These are phyloP conservation scores for Alauda arvensis DNA, from an alignment of 2,797 vertebrate species.

Conservation along the genomic window DNA sequence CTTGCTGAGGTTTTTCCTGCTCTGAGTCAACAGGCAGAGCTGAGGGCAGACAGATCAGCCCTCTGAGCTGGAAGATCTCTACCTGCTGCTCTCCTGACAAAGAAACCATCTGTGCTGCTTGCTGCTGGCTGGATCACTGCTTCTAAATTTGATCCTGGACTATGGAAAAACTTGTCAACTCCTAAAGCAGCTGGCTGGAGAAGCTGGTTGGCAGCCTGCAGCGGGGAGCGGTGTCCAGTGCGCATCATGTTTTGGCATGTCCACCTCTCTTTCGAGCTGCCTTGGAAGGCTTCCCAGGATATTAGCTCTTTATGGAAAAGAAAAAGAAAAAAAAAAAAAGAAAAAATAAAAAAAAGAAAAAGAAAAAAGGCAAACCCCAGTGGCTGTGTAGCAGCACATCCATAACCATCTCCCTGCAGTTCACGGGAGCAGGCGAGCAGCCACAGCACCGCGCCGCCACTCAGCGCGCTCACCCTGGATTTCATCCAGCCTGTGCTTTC, in stretches of 20 bases:
- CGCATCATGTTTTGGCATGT: conserved; percentile 19
- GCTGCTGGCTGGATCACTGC: not conserved
- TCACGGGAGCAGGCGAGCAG: not conserved
- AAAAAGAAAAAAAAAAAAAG: not conserved
- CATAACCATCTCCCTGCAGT: not conserved
- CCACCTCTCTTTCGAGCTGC: not conserved
- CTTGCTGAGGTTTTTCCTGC: not conserved
- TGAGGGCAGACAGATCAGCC: not conserved
- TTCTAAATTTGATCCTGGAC: not conserved
- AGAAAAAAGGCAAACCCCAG: not conserved
- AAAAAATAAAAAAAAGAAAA: too few species aligned
- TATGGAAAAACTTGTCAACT: conserved; percentile 8
- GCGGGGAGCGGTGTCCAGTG: not conserved
- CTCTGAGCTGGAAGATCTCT: not conserved
- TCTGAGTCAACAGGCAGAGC: not conserved
- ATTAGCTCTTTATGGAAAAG: not conserved
- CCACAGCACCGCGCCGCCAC: accelerated
- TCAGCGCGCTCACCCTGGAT: accelerated
- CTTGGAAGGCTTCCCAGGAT: conserved; percentile 3
- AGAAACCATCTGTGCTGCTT: conserved; percentile 26
- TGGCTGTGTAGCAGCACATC: not conserved
- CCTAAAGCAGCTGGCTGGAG: not conserved
- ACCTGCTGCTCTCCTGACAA: conserved; percentile 11
- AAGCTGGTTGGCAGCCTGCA: not conserved
- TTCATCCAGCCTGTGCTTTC: not conserved